Conservation (phyloP, 2,113 vertebrate species). For the Phyllopteryx taeniolatus region DNA sequence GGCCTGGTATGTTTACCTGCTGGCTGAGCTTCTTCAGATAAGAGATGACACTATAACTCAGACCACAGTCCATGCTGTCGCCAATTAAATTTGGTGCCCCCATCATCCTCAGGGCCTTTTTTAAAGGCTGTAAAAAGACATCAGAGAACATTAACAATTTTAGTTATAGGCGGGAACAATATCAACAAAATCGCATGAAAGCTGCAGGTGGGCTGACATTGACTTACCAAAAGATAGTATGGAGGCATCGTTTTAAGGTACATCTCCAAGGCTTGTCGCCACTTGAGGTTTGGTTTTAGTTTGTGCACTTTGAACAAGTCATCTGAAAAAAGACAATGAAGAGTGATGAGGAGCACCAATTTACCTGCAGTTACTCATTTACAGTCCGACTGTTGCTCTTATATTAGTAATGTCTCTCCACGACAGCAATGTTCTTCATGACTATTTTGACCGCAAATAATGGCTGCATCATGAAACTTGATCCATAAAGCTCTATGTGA, state of each 20-base stretch:
- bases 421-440: background rate
- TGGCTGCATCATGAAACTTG: background rate
- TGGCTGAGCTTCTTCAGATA: constrained; percentile 98
- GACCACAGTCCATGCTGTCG: constrained; percentile 92
- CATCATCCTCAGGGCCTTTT: constrained; percentile 98
- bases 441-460: background rate
- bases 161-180: background rate
- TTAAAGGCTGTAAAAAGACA: constrained; percentile 79
- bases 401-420: background rate
- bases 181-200: background rate
- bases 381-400: background rate
- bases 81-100: constrained; percentile 93
- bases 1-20: constrained; percentile 71
- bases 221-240: constrained; percentile 90
- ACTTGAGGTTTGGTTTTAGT: constrained; percentile 92
- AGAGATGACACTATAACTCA: constrained; percentile 96
- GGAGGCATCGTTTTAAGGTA: constrained; percentile 98
- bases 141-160: background rate
- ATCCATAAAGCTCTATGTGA: background rate
- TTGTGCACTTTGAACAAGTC: constrained; percentile 98
- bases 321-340: constrained; percentile 71
- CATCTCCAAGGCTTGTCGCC: constrained; percentile 94
- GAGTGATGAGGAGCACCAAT: background rate
- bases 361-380: background rate
- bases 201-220: background rate